phyloP scores from a whole-genome alignment of 2,113 vertebrate species.

The Hippocampus barbouri region DNA sequence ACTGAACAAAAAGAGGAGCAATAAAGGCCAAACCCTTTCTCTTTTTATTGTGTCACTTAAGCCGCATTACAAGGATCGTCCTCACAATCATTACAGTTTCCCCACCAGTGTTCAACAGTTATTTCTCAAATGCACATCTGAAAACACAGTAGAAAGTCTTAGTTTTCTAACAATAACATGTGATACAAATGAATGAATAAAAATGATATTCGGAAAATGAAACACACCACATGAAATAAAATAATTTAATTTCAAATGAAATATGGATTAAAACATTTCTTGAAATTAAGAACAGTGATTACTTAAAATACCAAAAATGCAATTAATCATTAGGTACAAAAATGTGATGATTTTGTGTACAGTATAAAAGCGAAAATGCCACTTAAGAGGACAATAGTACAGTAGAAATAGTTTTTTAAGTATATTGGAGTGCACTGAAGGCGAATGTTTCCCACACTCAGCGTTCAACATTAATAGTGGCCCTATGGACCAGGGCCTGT shows the following conservation, averaged over 20 bases:
- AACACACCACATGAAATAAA: not conserved
- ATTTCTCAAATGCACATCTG: not conserved
- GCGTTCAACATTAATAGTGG: no score
- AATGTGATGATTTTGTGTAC: not conserved
- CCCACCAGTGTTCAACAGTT: slow-evolving; percentile 30
- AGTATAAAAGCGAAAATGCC: not conserved
- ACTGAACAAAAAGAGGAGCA: slow-evolving; percentile 24
- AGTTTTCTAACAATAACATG: not conserved
- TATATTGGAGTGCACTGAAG: not conserved
- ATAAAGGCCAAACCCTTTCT: slow-evolving; percentile 42
- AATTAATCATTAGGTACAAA: not conserved
- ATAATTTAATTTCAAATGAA: not conserved
- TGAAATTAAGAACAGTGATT: no score
- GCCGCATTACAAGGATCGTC: slow-evolving; percentile 42
- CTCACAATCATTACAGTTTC: slow-evolving; percentile 20
- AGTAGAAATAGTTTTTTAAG: not conserved
- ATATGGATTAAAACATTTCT: not conserved
- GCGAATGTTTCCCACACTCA: not conserved
- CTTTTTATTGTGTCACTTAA: slow-evolving; percentile 54
- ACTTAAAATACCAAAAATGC: no score
- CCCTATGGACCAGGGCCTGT: no score
- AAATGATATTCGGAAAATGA: not conserved
- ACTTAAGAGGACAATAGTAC: not conserved
- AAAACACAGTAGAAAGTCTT: not conserved
- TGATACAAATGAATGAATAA: not conserved